Evolutionary conservation across 2,888 invertebrate species (phyloP), one percentile per base, ranked within the genome.

Genomic region (Ormia ochracea): DNA sequence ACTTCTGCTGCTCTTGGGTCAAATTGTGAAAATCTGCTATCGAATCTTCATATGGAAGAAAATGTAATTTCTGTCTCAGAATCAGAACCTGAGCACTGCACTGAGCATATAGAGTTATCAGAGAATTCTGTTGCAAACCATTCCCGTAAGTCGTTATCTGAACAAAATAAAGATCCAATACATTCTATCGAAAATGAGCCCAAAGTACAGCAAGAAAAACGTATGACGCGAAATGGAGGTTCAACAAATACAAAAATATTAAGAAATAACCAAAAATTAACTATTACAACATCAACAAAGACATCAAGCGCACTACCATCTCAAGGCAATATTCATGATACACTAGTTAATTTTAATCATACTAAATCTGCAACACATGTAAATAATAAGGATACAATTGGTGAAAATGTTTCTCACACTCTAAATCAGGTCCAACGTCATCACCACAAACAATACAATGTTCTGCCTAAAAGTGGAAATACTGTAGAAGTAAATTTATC

Each of bases 181-280:
- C 72, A 69, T 66, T 74, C 68, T 70, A 82, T 83, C 66, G 85
- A 84, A 70, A 84, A 84, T 50, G 77, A 82, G 66, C 41, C 43
- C 52, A 75, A 70, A 69, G 31, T 82, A 79, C 65, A 59, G 28
- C 65, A 75, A n/a, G 65, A 83, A 82, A 66, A 85, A 66, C 86
- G 86, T 31, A 76, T 86, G 54, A 86, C 86, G 28, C 86, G 88
- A n/a, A 84, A 86, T 56, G 85, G 85, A 36, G 82, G 31, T n/a
- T 33, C 48, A 19, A 14, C 50, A 56, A 48, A 31, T 59, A 82
- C 84, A 3, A 83, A 84, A 66, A 82, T 84, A 12, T 81, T 85
- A 48, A 84, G 86, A 14, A 84, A 85, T 76, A 84, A 85, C 61
- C 81, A 82, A 61, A 59, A 52, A 33, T 52, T 65, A 56, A 41